Percentiles rank a stretch among this genome's conserved stretches.
Conservation (phyloP, 2,113 vertebrate genomes). For the Solea solea region DNA sequence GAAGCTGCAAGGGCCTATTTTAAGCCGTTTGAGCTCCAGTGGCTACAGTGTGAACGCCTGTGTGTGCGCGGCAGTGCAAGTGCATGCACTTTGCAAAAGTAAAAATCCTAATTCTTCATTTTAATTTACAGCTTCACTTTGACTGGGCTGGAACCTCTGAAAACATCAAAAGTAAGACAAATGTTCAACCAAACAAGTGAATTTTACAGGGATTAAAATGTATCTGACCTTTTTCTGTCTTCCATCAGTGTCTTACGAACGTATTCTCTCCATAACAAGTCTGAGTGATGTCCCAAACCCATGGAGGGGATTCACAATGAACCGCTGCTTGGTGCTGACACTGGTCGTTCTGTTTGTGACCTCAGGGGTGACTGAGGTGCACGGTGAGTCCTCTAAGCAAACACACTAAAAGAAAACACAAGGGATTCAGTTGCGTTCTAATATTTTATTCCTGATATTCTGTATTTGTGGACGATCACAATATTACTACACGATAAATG, state of each 20-base stretch:
- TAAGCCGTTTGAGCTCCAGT: conserved; percentile 43
- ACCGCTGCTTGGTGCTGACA: conserved; percentile 88
- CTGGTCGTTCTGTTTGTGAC: conserved; percentile 86
- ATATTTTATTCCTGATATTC: too few relatives aligned
- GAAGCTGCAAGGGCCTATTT: conserved; percentile 62
- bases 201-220: neutral
- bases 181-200: neutral
- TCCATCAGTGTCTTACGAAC: conserved; percentile 71
- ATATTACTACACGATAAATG: too few relatives aligned
- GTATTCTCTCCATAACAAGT: conserved; percentile 72
- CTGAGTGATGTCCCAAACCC: conserved; percentile 80
- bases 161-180: conserved; percentile 55
- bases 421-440: neutral
- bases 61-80: neutral
- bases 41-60: neutral
- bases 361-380: conserved; percentile 86
- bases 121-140: conserved; percentile 14
- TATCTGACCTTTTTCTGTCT: conserved; percentile 9
- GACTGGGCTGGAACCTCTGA: conserved; percentile 9
- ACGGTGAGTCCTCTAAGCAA: conserved; percentile 81
- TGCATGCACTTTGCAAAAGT: neutral
- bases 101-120: neutral
- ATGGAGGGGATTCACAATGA: conserved; percentile 90
- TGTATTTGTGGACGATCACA: too few relatives aligned
- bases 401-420: neutral